These are phyloP conservation scores for Bicyclus anynana DNA, from an alignment of 1,140 invertebrate species.

Conservation along the genomic window DNA sequence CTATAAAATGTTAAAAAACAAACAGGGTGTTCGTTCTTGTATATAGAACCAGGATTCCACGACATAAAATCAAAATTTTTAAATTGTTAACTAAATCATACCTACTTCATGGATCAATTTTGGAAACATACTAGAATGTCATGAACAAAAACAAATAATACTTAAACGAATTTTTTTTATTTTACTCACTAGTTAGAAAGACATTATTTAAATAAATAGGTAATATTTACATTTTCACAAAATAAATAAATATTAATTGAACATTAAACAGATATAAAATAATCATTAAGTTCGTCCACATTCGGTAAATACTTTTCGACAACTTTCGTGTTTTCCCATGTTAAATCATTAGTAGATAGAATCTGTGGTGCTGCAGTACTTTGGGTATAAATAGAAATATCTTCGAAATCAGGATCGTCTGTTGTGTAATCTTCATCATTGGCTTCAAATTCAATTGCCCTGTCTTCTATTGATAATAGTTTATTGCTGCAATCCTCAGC, in stretches of 20 bases:
- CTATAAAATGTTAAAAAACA: no score
- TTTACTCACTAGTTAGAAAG: no score
- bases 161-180: no score
- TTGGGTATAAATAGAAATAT: not conserved
- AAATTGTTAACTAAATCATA: no score
- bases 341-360: not conserved
- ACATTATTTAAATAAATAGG: no score
- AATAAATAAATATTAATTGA: no score
- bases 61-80: no score
- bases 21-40: no score
- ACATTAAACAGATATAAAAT: conserved; percentile 15
- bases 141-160: no score
- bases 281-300: conserved; percentile 19
- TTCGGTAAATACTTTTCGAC: not conserved
- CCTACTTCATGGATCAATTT: no score
- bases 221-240: not conserved
- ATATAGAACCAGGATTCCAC: no score
- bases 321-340: conserved; percentile 6
- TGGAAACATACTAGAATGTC: no score
- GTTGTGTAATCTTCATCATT: conserved; percentile 26
- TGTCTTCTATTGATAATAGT: not conserved
- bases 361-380: conserved; percentile 13
- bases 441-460: not conserved
- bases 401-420: conserved; percentile 16
- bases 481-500: not conserved